Evolutionary conservation across 2,113 vertebrate species (phyloP), one percentile per base, ranked within the genome.

Genomic region (Clarias gariepinus): DNA sequence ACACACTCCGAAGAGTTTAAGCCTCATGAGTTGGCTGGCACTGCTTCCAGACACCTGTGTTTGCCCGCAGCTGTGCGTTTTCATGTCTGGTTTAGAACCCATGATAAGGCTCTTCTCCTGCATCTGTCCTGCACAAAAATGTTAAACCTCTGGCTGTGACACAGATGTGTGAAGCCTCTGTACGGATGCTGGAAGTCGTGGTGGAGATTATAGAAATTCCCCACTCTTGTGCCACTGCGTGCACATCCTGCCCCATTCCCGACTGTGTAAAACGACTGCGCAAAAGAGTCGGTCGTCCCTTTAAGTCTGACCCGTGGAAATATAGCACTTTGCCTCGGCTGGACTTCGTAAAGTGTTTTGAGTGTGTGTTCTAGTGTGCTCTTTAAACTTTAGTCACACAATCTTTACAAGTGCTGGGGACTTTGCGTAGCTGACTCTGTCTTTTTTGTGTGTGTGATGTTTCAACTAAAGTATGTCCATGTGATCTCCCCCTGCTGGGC

Each of bases 401-500:
- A 52, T 71, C 13, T 81, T 69, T 81, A 82, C 77, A 60, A 64
- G 81, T 52, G 36, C n/a, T 4, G 28, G n/a, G 52, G 66, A 60
- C 66, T 25, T 63, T 60, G 60, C 11, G 69, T 68, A 19, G 78
- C 53, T 58, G 60, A 82, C 57, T 64, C 19, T 68, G 58, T 58
- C 10, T 47, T 30, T 10, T 33, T 30, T 77, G 16, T 76, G 55
- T 81, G 21, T 60, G 47, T 78, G 85, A 68, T 79, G 66, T 58
- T 88, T 60, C 61, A 68, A 3, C 30, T 83, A 84, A 79, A 58
- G 57, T 33, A 58, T 82, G 36, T 86, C 36, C 73, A 58, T 76
- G 68, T 76, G 81, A 92, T 86, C 89, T 90, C 77, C 74, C 8
- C 63, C 66, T 58, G 69, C 78, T 85, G 76, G 47, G 84, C 84